These are phyloP conservation scores for Callaeas wilsoni DNA, from an alignment of 2,113 vertebrate genomes.

Conservation along the genomic window DNA sequence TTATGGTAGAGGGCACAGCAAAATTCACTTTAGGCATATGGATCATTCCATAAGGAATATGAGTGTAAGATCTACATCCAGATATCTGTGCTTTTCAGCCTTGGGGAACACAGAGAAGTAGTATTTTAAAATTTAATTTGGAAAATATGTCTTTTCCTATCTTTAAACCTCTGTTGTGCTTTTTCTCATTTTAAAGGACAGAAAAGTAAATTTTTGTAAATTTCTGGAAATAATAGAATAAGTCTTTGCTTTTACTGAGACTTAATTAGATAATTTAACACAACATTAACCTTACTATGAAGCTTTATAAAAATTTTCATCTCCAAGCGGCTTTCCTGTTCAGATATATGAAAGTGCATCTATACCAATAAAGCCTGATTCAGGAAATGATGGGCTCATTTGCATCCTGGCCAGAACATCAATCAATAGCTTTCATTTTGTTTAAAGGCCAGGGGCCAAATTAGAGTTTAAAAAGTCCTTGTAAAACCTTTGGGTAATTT, in stretches of 20 bases:
- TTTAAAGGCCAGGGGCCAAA: conserved; percentile 70
- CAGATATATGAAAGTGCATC: conserved; percentile 33
- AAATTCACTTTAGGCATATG: neutral
- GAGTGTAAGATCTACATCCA: neutral
- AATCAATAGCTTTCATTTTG: conserved; percentile 69
- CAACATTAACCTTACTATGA: neutral
- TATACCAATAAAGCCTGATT: conserved; percentile 62
- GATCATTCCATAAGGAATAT: neutral
- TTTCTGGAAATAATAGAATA: neutral
- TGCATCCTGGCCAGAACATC: conserved; percentile 58
- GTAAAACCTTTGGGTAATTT: conserved; percentile 69
- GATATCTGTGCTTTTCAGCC: neutral
- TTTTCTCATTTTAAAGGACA: neutral
- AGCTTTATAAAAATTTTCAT: neutral
- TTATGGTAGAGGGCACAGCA: neutral
- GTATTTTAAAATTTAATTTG: neutral
- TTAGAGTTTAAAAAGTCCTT: conserved; percentile 70
- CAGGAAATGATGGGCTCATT: conserved; percentile 50
- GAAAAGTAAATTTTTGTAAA: neutral
- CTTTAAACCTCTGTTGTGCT: neutral
- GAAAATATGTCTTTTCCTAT: neutral
- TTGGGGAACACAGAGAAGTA: neutral
- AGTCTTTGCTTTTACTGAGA: neutral
- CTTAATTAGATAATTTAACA: conserved; percentile 17
- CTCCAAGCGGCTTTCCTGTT: conserved; percentile 23